Conservation (phyloP, 2,797 vertebrate genomes). For the Prionace glauca region DNA sequence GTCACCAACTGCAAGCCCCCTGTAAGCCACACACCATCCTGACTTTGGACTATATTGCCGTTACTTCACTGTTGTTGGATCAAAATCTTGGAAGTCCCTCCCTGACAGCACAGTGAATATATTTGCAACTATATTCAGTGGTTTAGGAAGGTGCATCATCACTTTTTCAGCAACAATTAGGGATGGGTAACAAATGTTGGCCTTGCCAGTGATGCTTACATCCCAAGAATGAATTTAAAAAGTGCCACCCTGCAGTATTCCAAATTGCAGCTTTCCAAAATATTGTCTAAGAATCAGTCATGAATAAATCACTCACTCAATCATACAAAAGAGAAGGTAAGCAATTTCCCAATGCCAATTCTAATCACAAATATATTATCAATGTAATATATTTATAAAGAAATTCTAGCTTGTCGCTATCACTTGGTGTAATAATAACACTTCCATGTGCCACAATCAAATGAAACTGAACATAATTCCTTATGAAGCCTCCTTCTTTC, state of each 20-base stretch:
- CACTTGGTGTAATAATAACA: background rate
- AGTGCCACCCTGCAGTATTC: background rate
- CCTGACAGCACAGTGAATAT: too few relatives aligned
- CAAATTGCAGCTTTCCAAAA: background rate
- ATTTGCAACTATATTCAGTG: too few relatives aligned
- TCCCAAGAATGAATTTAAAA: too few relatives aligned
- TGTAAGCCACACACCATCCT: too few relatives aligned
- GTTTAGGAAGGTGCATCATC: too few relatives aligned
- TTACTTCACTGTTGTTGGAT: too few relatives aligned
- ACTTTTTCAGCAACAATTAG: too few relatives aligned
- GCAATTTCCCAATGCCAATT: background rate
- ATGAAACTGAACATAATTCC: background rate
- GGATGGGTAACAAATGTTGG: too few relatives aligned
- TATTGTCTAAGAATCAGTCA: background rate
- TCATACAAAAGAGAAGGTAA: background rate
- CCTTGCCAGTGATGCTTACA: too few relatives aligned
- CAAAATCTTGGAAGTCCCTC: too few relatives aligned
- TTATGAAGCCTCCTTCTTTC: background rate
- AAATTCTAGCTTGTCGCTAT: background rate
- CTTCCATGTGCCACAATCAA: background rate
- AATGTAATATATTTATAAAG: background rate
- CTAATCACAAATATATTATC: background rate
- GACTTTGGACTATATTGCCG: too few relatives aligned
- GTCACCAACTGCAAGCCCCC: too few relatives aligned
- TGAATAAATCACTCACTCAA: background rate